These are phyloP conservation scores for Drosophila pegasa DNA, from an alignment of 2,888 invertebrate species.

Conservation along the genomic window DNA sequence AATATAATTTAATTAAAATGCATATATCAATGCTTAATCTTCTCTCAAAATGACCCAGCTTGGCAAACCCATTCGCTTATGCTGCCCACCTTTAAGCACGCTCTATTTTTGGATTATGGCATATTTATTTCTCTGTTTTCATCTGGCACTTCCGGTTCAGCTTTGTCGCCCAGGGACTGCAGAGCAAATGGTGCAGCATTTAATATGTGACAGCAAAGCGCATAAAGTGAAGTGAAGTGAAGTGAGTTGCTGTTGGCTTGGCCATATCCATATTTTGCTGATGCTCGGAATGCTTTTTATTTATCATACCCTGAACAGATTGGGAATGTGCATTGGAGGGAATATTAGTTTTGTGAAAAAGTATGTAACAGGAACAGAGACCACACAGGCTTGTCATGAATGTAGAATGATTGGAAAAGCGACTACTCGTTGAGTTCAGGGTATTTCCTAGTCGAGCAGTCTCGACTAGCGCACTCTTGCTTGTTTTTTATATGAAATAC, in stretches of 20 bases:
- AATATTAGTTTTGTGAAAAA: no score
- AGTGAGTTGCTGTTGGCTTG: conserved; percentile 2
- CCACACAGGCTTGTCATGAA: no score
- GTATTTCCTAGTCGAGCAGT: no score
- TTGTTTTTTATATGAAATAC: conserved; percentile 6
- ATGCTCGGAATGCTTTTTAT: background rate
- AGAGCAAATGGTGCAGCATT: background rate
- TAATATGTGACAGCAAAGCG: background rate
- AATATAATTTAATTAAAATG: no score
- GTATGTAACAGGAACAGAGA: no score
- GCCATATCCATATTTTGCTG: conserved; percentile 1
- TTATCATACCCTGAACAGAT: no score
- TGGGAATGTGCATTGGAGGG: no score
- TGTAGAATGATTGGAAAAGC: no score
- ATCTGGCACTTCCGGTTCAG: conserved; percentile 24
- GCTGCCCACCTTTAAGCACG: background rate
- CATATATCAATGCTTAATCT: no score
- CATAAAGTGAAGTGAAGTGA: conserved; percentile 1
- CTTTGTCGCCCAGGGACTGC: conserved; percentile 14
- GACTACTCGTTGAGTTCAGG: no score
- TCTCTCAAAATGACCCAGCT: no score
- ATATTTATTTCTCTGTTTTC: conserved; percentile 12
- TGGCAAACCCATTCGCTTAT: background rate
- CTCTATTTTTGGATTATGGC: background rate
- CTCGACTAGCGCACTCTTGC: no score